Evolutionary conservation across 1,140 invertebrate genomes (phyloP).

Genomic region (Stratiolaelaps scimitus): DNA sequence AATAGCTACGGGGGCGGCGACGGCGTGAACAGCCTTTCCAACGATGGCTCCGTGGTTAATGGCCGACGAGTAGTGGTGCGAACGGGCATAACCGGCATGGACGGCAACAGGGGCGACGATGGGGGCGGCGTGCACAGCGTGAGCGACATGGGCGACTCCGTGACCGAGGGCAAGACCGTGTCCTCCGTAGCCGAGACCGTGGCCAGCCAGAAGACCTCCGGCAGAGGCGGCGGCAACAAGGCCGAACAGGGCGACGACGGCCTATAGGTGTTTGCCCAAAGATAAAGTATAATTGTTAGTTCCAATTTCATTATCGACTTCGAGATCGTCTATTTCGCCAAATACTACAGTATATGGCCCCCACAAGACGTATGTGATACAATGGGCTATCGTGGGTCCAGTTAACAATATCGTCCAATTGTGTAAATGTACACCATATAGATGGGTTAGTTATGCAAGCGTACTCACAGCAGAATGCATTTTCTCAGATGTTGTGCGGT

Average conservation of each 20-base stretch:
- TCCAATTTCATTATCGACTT: no score
- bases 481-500: no score
- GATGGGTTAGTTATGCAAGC: no score
- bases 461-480: no score
- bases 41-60: slow-evolving; percentile 22
- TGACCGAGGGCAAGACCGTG: slow-evolving; percentile 5
- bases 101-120: slow-evolving; percentile 9
- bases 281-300: no score
- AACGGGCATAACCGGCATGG: slow-evolving; percentile 13
- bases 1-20: no score
- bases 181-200: slow-evolving; percentile 19
- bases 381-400: no score
- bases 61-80: background rate
- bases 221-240: slow-evolving; percentile 15
- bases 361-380: no score
- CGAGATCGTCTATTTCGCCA: no score
- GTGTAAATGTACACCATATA: no score
- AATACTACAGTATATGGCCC: no score
- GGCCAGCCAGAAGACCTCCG: background rate
- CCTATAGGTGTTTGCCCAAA: background rate
- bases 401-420: no score
- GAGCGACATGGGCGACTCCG: slow-evolving; percentile 2
- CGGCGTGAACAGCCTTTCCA: slow-evolving; percentile 6
- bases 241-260: slow-evolving; percentile 7
- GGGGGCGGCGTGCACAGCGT: slow-evolving; percentile 4